Evolutionary conservation across 2,113 vertebrate species (phyloP).

Genomic region (Misgurnus mizolepis): DNA sequence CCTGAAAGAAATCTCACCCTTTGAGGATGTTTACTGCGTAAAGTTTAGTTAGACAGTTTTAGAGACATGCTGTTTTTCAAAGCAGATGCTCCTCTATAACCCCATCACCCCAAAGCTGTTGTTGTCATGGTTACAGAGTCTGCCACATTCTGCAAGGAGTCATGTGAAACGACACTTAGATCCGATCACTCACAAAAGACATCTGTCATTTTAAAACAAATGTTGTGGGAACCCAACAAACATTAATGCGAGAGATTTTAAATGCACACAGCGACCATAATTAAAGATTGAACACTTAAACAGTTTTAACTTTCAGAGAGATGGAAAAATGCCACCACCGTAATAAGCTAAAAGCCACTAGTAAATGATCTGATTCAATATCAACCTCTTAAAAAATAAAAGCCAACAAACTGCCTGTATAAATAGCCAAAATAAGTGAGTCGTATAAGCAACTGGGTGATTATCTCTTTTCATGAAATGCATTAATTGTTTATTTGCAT

Average conservation of each 20-base stretch:
- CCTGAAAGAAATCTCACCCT: not conserved
- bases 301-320: not conserved
- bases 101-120: slow-evolving; percentile 14
- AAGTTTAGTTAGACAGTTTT: not conserved
- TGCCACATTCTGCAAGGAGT: slow-evolving; percentile 6
- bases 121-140: slow-evolving; percentile 38
- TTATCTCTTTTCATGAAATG: slow-evolving; percentile 5
- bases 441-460: not conserved
- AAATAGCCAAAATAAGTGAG: not conserved
- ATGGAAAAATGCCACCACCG: not conserved
- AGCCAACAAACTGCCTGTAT: not conserved
- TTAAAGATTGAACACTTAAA: not conserved
- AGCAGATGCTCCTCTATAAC: slow-evolving; percentile 9
- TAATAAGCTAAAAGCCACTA: not conserved
- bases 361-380: not conserved
- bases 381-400: not conserved
- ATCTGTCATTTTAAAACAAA: not conserved
- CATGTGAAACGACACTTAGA: slow-evolving; percentile 3
- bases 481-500: slow-evolving; percentile 10
- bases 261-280: not conserved
- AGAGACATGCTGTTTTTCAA: slow-evolving; percentile 6
- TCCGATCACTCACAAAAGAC: slow-evolving; percentile 20
- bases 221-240: not conserved
- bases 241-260: not conserved
- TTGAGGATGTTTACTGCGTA: slow-evolving; percentile 11